phyloP scores from a whole-genome alignment of 1,140 invertebrate species.

The Hylaeus anthracinus region DNA sequence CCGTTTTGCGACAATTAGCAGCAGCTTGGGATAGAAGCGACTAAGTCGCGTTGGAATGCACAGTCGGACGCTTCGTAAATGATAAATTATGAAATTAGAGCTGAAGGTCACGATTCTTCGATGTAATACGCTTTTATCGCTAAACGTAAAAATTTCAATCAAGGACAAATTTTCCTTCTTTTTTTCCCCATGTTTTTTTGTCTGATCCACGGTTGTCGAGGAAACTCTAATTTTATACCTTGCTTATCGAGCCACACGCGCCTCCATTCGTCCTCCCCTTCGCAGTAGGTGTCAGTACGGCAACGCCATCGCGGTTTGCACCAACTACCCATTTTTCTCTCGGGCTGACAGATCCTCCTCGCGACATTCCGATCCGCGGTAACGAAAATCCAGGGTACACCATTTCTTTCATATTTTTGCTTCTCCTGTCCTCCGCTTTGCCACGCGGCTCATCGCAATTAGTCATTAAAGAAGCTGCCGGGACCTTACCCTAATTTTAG shows the following conservation, averaged over 20 bases:
- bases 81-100: constrained; percentile 7
- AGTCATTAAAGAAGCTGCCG: constrained; percentile 19
- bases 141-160: too few relatives aligned
- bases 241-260: constrained; percentile 11
- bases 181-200: background rate
- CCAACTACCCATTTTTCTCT: constrained; percentile 45
- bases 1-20: background rate
- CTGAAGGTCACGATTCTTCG: too few relatives aligned
- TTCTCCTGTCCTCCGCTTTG: background rate
- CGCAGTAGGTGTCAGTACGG: background rate
- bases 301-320: constrained; percentile 2
- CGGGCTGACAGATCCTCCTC: constrained; percentile 22
- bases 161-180: background rate
- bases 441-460: background rate
- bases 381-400: constrained; percentile 8
- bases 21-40: background rate
- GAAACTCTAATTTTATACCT: constrained; percentile 53
- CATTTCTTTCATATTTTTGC: constrained; percentile 3
- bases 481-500: background rate
- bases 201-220: constrained; percentile 21
- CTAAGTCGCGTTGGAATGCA: background rate
- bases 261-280: constrained; percentile 13
- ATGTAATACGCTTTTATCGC: too few relatives aligned
- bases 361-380: constrained; percentile 12
- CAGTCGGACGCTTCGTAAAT: too few relatives aligned